Conservation (phyloP, 2,888 invertebrate genomes). For the Thecocarcelia acutangulata region DNA sequence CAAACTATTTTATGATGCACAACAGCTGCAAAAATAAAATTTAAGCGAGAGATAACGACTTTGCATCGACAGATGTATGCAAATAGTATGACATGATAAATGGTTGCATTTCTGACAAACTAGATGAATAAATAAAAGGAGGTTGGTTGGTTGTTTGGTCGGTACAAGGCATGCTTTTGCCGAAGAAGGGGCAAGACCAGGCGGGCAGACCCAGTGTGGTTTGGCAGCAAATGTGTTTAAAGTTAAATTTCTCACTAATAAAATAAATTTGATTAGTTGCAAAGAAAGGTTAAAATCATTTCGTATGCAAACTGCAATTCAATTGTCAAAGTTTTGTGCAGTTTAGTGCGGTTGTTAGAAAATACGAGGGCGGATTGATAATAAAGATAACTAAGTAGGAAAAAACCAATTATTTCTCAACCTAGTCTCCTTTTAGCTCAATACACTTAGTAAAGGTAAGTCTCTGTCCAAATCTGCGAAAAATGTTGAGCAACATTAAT, state of each 20-base stretch:
- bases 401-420: no score
- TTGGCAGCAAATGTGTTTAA: slow-evolving; percentile 6
- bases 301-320: slow-evolving; percentile 26
- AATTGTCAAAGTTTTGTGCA: not conserved
- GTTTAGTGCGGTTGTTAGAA: not conserved
- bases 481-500: no score
- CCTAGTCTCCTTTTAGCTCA: no score
- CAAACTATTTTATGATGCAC: slow-evolving; percentile 58
- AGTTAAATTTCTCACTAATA: slow-evolving; percentile 39
- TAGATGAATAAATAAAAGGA: slow-evolving; percentile 50
- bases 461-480: no score
- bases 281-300: slow-evolving; percentile 5
- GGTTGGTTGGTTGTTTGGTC: not conserved
- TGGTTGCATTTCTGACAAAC: slow-evolving; percentile 61
- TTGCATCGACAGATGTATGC: slow-evolving; percentile 64
- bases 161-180: not conserved
- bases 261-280: slow-evolving; percentile 46
- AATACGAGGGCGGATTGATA: no score
- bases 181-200: not conserved
- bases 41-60: slow-evolving; percentile 59
- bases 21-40: slow-evolving; percentile 66
- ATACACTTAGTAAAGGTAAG: no score
- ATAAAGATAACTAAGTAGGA: no score
- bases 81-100: slow-evolving; percentile 62
- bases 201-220: slow-evolving; percentile 12